Conservation (phyloP, 2,113 vertebrate species). For the Myrmecobius fasciatus region DNA sequence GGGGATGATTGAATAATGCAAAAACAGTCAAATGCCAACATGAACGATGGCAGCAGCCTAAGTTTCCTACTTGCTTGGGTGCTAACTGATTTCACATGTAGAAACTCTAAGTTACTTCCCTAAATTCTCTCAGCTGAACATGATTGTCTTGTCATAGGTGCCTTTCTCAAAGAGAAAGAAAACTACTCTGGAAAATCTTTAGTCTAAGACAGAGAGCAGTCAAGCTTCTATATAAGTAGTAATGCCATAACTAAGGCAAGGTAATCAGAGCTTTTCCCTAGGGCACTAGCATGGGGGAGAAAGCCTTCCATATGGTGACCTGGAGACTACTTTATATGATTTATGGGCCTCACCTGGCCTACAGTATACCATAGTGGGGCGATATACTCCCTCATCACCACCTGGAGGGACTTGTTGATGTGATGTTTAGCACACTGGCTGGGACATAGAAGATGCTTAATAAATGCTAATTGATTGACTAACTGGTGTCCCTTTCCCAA, state of each 20-base stretch:
- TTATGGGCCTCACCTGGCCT: not conserved
- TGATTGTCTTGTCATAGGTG: not conserved
- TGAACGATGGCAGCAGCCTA: not conserved
- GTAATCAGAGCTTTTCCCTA: not conserved
- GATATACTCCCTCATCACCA: not conserved
- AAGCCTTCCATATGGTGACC: not conserved
- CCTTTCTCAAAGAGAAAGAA: not conserved
- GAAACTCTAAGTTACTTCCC: not conserved
- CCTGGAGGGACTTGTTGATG: not conserved
- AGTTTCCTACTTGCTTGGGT: not conserved
- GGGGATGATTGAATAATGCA: not conserved
- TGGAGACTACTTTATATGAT: not conserved
- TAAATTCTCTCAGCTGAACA: not conserved
- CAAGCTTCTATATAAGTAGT: not conserved
- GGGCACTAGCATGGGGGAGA: not conserved
- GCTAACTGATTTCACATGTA: not conserved
- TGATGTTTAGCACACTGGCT: no score
- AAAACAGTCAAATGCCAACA: not conserved
- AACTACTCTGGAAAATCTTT: not conserved
- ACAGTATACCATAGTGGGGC: not conserved
- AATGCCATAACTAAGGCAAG: not conserved
- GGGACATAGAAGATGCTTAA: not conserved
- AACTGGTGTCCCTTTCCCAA: not conserved
- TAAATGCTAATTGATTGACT: not conserved
- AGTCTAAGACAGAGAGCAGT: not conserved